Base-by-base conservation (phyloP, 2,797 vertebrate species). In the Pelodytes ibericus region DNA sequence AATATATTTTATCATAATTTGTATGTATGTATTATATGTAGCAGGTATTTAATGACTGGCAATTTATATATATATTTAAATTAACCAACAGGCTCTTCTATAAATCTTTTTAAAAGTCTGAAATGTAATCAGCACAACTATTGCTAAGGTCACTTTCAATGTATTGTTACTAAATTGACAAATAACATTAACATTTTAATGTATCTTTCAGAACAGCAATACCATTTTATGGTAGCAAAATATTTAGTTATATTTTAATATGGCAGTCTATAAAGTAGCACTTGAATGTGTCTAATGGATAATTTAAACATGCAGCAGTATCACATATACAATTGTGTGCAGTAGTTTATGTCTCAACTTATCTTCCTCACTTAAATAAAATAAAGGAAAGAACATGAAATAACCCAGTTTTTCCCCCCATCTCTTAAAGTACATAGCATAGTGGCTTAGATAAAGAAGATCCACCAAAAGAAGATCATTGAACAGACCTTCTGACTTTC, bases 1-100 rank as follows among this genome's bases (percentile, higher is more conserved):
- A 53, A n/a, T 53, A 22, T 53, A 22, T 53, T 53, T 53, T 53
- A 53, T 20, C n/a, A 53, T 25, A 53, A 53, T 25, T 22, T 53
- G 49, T 53, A 22, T 53, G 49, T 53, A 22, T 24, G 16, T 24
- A 22, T 5, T 53, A 7, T n/a, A 22, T 22, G 49, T 22, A 53
- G 49, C 49, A 53, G 49, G 49, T 53, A 24, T 53, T 53, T 9
- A 22, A 22, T 7, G n/a, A 53, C 15, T 39, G 1, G 36, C 18
- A n/a, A n/a, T 49, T 4, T 49, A 53, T 53, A 22, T 53, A 10
- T 22, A 15, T 49, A 3, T 20, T 53, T 13, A 53, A 53, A 53
- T 53, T 53, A 53, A 53, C 7, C 41, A 53, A 22, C 49, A 53
- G 49, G 6, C 49, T 53, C 6, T 24, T 53, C n/a, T 8, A 24